Base-by-base conservation (phyloP, 2,888 invertebrate genomes). In the Lochmaea capreae region DNA sequence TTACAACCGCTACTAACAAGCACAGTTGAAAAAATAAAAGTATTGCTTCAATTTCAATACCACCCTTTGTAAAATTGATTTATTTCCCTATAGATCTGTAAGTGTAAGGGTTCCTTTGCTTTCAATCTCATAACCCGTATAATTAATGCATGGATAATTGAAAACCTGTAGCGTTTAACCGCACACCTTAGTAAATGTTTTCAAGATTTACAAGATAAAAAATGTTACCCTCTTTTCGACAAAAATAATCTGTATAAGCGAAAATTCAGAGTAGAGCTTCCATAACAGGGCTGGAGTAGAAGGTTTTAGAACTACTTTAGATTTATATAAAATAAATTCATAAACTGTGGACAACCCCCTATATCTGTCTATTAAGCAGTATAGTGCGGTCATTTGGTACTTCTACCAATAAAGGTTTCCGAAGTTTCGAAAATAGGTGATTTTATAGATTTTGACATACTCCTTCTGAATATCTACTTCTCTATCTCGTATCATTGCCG, bases 71-170 rank as follows among this genome's bases (percentile, higher is more conserved):
- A 58, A 58, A 65, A 65, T 65, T 71, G 63, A 71, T 65, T 71
- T 71, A 65, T 65, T 65, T 71, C 58, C n/a, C 54, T 63, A 57
- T 65, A 65, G 65, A 65, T 65, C 33, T 43, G 18, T 61, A 61
- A 65, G 65, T 68, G 68, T 68, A 68, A 68, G 49, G 68, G 68
- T 49, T 59, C 46, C 26, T 61, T 68, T 18, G 61, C 61, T 68
- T 71, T 65, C 71, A 71, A 71, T 71, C 71, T 71, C 71, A 65
- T 58, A 71, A 65, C 65, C 71, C 65, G 71, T 71, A 71, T 71
- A 71, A 71, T 71, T 71, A 71, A 71, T 71, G 65, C 71, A 71
- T 71, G 62, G 71, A 65, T 71, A 71, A 71, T 71, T 71, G 71
- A 71, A 65, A 71, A 71, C 65, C 71, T 71, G 65, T 71, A 71